Evolutionary conservation across 2,888 invertebrate species (phyloP).

Genomic region (Pammene fasciana): DNA sequence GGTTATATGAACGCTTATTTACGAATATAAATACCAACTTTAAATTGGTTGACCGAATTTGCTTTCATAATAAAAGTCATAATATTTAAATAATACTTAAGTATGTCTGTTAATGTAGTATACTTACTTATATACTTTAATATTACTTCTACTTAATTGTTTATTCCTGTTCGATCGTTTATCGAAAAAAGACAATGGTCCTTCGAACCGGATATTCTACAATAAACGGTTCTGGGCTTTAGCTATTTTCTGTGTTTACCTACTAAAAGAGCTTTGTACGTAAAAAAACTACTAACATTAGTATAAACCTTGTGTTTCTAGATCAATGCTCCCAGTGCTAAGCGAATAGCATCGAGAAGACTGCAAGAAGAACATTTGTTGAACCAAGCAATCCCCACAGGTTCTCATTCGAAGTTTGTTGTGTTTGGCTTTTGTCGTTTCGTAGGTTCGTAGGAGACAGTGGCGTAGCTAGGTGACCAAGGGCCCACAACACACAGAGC

Average conservation of each 20-base stretch:
- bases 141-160: no score
- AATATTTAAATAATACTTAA: conserved; percentile 40
- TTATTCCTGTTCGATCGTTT: not conserved
- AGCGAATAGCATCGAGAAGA: conserved; percentile 87
- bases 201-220: not conserved
- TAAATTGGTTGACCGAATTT: conserved; percentile 32
- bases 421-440: conserved; percentile 48
- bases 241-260: conserved; percentile 7
- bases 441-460: conserved; percentile 32
- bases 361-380: conserved; percentile 67
- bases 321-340: conserved; percentile 92
- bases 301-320: conserved; percentile 69
- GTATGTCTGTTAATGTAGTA: conserved; percentile 23
- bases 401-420: conserved; percentile 70
- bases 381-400: conserved; percentile 66
- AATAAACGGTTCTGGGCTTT: not conserved
- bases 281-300: conserved; percentile 33
- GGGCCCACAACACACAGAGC: no score
- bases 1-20: no score
- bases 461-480: no score
- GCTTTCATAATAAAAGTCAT: conserved; percentile 46
- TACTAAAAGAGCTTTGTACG: conserved; percentile 4
- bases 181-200: conserved; percentile 16
- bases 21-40: no score
- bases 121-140: no score